A percentile compares a stretch with the other conserved stretches of the same genome.
Evolutionary conservation across 1,140 invertebrate species (phyloP).

Genomic region (Drosophila willistoni): DNA sequence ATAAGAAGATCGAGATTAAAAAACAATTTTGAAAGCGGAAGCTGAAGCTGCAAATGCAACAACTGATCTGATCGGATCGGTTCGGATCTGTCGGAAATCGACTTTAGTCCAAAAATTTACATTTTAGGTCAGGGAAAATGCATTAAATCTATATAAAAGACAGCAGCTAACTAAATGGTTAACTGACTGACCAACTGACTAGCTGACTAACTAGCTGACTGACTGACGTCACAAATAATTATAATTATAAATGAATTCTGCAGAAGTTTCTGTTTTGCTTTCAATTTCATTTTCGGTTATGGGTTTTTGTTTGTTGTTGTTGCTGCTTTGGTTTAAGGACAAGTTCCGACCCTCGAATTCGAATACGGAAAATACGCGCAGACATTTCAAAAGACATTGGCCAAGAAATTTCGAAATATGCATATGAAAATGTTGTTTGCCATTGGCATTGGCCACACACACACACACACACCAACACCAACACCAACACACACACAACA

Average conservation of each 20-base stretch:
- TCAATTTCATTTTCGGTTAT: constrained; percentile 44
- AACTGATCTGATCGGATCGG: neutral
- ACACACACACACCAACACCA: neutral
- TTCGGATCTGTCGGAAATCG: constrained; percentile 31
- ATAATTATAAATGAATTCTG: constrained; percentile 76
- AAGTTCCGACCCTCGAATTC: constrained; percentile 65
- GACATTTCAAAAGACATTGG: constrained; percentile 9
- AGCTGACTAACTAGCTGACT: neutral
- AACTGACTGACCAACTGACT: neutral
- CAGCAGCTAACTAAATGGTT: constrained; percentile 11
- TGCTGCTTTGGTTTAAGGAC: constrained; percentile 69
- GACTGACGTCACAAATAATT: constrained; percentile 54
- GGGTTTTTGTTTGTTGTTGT: constrained; percentile 46
- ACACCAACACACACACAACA: neutral
- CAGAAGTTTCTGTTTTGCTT: constrained; percentile 68
- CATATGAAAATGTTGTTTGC: constrained; percentile 52
- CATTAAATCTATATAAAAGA: constrained; percentile 22
- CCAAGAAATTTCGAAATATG: constrained; percentile 62
- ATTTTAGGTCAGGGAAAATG: constrained; percentile 61
- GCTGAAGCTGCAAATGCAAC: constrained; percentile 21
- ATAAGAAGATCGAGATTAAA: neutral
- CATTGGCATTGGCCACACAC: constrained; percentile 33
- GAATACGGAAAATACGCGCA: constrained; percentile 47
- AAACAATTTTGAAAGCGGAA: constrained; percentile 1
- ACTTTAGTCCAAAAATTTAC: constrained; percentile 54